A percentile compares a stretch with the other conserved stretches of the same genome.
Evolutionary conservation across 37 sponge, comb jelly and placozoan species (phyloP).

Genomic region (Eunapius fragilis): DNA sequence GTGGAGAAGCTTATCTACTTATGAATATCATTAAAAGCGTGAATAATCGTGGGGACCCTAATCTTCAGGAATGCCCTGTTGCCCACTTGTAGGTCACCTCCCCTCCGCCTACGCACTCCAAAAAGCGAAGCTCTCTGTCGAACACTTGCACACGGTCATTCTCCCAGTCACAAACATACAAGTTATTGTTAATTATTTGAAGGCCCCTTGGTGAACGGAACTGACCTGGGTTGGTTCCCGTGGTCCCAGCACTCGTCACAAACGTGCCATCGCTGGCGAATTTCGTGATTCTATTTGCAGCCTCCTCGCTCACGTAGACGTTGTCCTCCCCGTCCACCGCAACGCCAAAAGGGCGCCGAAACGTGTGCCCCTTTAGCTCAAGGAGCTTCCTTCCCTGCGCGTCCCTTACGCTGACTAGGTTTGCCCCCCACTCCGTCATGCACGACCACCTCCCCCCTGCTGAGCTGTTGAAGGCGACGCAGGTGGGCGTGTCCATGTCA

Average conservation of each 20-base stretch:
- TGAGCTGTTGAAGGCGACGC: neutral
- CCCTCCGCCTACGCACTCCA: neutral
- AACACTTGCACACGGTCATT: constrained; percentile 12
- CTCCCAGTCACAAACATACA: constrained; percentile 14
- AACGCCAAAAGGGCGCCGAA: neutral
- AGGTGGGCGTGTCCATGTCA: neutral
- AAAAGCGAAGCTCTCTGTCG: neutral
- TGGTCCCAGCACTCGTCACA: neutral
- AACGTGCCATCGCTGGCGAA: neutral
- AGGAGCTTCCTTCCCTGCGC: neutral
- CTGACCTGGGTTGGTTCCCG: neutral
- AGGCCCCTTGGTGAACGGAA: constrained; percentile 2
- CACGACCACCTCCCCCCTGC: neutral
- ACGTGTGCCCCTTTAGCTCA: neutral
- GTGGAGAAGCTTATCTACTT: too few species aligned
- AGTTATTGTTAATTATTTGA: neutral
- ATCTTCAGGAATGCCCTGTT: too few species aligned
- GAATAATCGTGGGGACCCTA: too few species aligned
- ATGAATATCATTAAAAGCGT: too few species aligned
- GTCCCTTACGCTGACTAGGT: neutral
- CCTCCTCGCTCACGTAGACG: constrained; percentile 11
- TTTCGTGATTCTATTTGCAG: neutral
- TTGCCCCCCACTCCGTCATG: neutral
- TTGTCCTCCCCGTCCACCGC: neutral
- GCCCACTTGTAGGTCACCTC: neutral